These are phyloP conservation scores for Notothenia coriiceps DNA, from an alignment of 2,113 vertebrate genomes.

Conservation along the genomic window DNA sequence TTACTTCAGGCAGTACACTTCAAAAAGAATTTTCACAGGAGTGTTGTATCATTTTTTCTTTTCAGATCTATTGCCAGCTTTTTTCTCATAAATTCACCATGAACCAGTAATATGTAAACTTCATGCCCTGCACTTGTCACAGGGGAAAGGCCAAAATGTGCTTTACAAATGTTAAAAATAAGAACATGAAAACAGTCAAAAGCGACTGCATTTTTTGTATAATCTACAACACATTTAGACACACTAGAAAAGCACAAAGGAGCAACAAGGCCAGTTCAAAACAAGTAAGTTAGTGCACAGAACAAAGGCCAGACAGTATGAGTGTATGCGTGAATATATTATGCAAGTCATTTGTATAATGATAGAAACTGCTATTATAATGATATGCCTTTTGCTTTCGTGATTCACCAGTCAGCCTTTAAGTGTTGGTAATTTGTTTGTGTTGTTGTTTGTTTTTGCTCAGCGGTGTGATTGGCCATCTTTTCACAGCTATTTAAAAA, in stretches of 20 bases:
- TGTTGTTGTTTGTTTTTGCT: not conserved
- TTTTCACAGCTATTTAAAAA: not conserved
- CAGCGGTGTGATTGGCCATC: not conserved
- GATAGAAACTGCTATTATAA: not conserved
- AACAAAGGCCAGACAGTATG: not conserved
- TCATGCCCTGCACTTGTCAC: too few species aligned
- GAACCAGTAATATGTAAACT: too few species aligned
- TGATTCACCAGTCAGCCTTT: not conserved
- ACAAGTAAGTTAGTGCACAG: too few species aligned
- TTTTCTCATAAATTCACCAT: not conserved
- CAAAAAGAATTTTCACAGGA: not conserved
- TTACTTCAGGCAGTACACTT: not conserved
- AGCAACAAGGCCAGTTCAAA: not conserved
- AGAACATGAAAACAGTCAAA: too few species aligned
- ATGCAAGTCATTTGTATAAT: not conserved
- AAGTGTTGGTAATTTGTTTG: conserved; percentile 1
- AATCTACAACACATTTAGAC: not conserved
- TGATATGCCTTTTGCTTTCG: not conserved
- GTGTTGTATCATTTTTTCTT: not conserved
- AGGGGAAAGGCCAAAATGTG: too few species aligned
- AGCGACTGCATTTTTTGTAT: too few species aligned
- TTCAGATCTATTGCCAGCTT: not conserved
- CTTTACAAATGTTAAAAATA: too few species aligned
- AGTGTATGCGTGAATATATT: not conserved
- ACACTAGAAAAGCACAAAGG: too few species aligned